These are phyloP conservation scores for Arrhopalites spinosus DNA, from an alignment of 2,888 invertebrate genomes.

Conservation along the genomic window DNA sequence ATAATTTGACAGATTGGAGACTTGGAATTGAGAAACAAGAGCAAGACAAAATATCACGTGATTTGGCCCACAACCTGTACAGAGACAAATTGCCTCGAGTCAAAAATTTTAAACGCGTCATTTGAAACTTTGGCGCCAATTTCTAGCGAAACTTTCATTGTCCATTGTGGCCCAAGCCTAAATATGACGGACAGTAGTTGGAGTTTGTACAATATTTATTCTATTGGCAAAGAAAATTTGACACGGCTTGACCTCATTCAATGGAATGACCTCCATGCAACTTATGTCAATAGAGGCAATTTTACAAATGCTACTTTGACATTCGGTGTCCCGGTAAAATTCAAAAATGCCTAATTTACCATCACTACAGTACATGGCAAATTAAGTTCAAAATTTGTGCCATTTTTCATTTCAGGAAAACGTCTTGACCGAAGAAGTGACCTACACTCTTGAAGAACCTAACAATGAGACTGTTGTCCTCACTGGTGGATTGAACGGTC, in stretches of 20 bases:
- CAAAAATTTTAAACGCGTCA: not conserved
- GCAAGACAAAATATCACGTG: no score
- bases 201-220: not conserved
- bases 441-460: no score
- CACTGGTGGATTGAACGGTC: no score
- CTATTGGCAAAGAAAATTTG: not conserved
- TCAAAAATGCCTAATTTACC: not conserved
- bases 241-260: not conserved
- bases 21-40: no score
- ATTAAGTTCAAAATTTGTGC: not conserved
- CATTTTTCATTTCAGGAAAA: not conserved
- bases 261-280: constrained; percentile 2
- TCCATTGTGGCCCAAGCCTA: not conserved
- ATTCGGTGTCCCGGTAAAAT: no score
- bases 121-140: not conserved
- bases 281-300: not conserved
- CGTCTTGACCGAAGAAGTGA: no score
- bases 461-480: no score
- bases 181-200: not conserved
- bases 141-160: not conserved
- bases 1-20: no score
- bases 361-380: not conserved
- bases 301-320: constrained; percentile 4
- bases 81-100: not conserved
- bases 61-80: no score